Base-by-base conservation (phyloP, 2,888 invertebrate species). In the Nebria salina region DNA sequence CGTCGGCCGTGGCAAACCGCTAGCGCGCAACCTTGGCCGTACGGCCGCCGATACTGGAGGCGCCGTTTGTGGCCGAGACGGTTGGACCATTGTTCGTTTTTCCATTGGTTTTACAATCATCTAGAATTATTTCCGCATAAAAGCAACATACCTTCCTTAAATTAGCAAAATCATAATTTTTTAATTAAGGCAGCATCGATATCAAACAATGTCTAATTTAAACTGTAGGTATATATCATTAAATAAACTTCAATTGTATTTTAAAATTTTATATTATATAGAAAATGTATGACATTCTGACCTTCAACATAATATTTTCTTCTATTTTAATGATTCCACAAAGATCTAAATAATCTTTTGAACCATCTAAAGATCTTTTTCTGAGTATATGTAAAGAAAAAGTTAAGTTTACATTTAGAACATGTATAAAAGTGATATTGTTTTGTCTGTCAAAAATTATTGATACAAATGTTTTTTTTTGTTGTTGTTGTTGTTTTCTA, bases 1-100 rank as follows among this genome's bases (percentile, higher is more conserved):
- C 26, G 87, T 85, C 15, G 89, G 88, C 80, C 89, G 85, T n/a
- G 88, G 88, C 81, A 89, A 85, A 72, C 87, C 86, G 83, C 88
- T 88, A 76, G 84, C 82, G 83, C 86, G 85, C 34, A 85, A 66
- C 72, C 83, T 83, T 15, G 83, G 83, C 80, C 83, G 84, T 54
- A 78, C 82, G 76, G 75, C n/a, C 34, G 42, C 70, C 74, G 81
- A 82, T 77, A 66, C 70, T 68, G 76, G 76, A n/a, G 82, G 76
- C 75, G 76, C 79, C 75, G 83, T 65, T 2, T 76, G 81, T 6
- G 73, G 25, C 65, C 66, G 54, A 20, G n/a, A 65, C 6, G 81
- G 72, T 34, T 65, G 76, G 9, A 75, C 66, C 41, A 76, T 25
- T 1, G 72, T 25, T 66, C 72, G 42, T 41, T 78, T 78, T 83